These are phyloP conservation scores for Phylloscopus collybita DNA, from an alignment of 2,797 vertebrate genomes.

Conservation along the genomic window DNA sequence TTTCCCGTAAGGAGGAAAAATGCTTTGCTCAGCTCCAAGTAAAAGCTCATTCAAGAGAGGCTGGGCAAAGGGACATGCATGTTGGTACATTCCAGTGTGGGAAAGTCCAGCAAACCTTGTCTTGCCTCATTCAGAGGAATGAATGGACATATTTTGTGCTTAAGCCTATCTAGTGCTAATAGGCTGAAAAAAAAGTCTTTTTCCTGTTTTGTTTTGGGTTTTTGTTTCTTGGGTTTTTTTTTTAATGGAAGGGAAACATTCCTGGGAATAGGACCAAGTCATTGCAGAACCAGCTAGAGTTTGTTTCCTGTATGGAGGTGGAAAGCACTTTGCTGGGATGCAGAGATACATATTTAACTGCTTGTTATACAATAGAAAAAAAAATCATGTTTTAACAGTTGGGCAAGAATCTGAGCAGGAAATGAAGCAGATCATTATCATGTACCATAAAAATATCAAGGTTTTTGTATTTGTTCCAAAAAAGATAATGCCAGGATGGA, in stretches of 20 bases:
- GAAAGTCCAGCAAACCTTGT: not conserved
- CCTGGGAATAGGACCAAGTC: constrained; percentile 5
- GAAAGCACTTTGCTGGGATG: not conserved
- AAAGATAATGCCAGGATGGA: not conserved
- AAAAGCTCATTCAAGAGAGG: not conserved
- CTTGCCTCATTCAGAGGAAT: not conserved
- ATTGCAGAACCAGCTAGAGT: not conserved
- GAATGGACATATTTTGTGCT: not conserved
- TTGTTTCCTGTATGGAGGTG: not conserved
- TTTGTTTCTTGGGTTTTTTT: not conserved
- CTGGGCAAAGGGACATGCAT: not conserved
- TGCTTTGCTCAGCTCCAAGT: not conserved
- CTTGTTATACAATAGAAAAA: not conserved
- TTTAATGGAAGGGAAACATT: not conserved
- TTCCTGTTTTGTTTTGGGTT: not conserved
- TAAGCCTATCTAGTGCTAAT: not conserved
- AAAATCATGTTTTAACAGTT: not conserved
- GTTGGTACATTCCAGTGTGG: not conserved
- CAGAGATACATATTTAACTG: constrained; percentile 30
- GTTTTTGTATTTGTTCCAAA: not conserved
- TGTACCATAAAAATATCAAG: not conserved
- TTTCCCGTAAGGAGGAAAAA: not conserved
- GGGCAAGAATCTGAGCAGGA: constrained; percentile 30
- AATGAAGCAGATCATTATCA: constrained; percentile 53
- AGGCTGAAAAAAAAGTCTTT: not conserved